Percentiles rank a stretch among this genome's conserved stretches.
These are phyloP conservation scores for Sesia apiformis DNA, from an alignment of 2,888 invertebrate genomes.

Conservation along the genomic window DNA sequence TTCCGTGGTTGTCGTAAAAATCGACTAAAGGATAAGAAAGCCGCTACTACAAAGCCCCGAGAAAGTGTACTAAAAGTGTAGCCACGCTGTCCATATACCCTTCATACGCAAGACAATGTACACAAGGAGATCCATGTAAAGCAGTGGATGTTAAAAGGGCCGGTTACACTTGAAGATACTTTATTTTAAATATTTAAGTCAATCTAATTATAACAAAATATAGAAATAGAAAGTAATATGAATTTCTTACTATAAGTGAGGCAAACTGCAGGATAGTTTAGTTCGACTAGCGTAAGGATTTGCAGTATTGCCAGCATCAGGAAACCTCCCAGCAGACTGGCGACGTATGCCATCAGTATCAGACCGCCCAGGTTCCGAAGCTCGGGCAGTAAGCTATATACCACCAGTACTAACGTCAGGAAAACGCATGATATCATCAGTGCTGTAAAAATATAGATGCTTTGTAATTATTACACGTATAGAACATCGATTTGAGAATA, in stretches of 20 bases:
- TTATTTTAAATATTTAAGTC: background rate
- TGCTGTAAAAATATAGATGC: conserved; percentile 17
- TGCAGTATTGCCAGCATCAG: conserved; percentile 30
- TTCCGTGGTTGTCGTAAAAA: no score
- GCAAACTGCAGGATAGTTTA: background rate
- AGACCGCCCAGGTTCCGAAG: conserved; percentile 35
- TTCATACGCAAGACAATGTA: no score
- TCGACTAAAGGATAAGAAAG: no score
- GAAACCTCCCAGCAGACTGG: conserved; percentile 33
- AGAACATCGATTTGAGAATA: background rate
- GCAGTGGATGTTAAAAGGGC: no score
- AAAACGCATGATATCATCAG: conserved; percentile 33
- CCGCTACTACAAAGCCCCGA: no score
- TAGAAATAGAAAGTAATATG: background rate
- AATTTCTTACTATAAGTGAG: background rate
- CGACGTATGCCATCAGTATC: conserved; percentile 42
- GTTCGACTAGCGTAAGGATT: conserved; percentile 4
- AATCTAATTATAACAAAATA: background rate
- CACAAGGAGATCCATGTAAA: no score
- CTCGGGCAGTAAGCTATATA: conserved; percentile 33
- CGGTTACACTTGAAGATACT: no score
- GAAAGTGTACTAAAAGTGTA: no score
- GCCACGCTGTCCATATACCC: no score
- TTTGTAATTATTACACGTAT: background rate
- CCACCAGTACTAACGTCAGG: conserved; percentile 31